These are phyloP conservation scores for Exaiptasia diaphana DNA, from an alignment of 64 coral and sea anemone species.

Conservation along the genomic window DNA sequence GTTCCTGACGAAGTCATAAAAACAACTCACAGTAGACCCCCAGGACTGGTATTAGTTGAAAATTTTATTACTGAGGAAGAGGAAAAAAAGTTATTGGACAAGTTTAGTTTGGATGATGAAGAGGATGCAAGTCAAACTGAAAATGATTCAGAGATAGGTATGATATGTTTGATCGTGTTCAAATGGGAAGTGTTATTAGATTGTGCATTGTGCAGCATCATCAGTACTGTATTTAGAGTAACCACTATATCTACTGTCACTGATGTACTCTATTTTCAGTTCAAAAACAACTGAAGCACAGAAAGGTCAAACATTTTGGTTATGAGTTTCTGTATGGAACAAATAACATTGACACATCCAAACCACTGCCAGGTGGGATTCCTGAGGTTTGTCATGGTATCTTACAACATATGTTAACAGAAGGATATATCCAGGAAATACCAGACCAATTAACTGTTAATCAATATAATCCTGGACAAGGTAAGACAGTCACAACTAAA, in stretches of 20 bases:
- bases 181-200: no score
- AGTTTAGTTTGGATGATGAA: slow-evolving; percentile 49
- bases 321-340: slow-evolving; percentile 93
- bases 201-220: no score
- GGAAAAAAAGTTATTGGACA: slow-evolving; percentile 65
- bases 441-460: slow-evolving; percentile 97
- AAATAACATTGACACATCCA: slow-evolving; percentile 71
- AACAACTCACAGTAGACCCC: slow-evolving; percentile 32
- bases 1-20: slow-evolving; percentile 40
- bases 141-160: slow-evolving; percentile 55
- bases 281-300: slow-evolving; percentile 77
- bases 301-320: slow-evolving; percentile 96
- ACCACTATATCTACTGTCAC: no score
- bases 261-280: no score
- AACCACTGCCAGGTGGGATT: slow-evolving; percentile 71
- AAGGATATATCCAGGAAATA: slow-evolving; percentile 31
- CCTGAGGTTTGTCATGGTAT: slow-evolving; percentile 57
- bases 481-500: slow-evolving; percentile 33
- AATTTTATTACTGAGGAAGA: slow-evolving; percentile 71
- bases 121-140: neutral
- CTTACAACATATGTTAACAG: slow-evolving; percentile 50
- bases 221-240: no score
- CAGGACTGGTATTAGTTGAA: slow-evolving; percentile 70
- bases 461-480: slow-evolving; percentile 93
- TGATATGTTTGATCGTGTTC: neutral